Evolutionary conservation across 2,888 invertebrate genomes (phyloP).

Genomic region (Phengaris alcon): DNA sequence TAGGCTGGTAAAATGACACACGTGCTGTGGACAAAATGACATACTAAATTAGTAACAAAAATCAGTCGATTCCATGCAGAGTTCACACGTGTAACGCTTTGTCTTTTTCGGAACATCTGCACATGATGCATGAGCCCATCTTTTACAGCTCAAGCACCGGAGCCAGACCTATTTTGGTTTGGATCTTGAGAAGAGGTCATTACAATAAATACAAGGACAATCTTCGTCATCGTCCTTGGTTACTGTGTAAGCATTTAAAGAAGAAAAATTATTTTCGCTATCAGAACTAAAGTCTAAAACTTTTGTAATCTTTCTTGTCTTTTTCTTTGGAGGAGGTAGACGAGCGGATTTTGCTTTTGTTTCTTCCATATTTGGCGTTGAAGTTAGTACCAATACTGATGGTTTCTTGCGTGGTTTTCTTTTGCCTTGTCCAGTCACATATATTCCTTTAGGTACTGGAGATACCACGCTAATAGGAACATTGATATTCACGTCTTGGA

Average conservation of each 20-base stretch:
- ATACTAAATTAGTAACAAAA: background rate
- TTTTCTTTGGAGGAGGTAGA: conserved; percentile 37
- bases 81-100: background rate
- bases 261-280: no score
- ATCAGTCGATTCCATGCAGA: background rate
- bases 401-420: conserved; percentile 39
- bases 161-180: no score
- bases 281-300: no score
- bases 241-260: no score
- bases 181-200: conserved; percentile 35
- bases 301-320: background rate
- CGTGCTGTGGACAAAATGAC: background rate
- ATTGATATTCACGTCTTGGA: conserved; percentile 22
- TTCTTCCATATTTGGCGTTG: conserved; percentile 40
- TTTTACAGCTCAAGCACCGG: no score
- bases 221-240: conserved; percentile 35
- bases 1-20: background rate
- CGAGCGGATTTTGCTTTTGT: conserved; percentile 39
- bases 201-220: conserved; percentile 40
- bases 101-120: background rate
- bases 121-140: background rate
- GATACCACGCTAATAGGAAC: conserved; percentile 38
- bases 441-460: conserved; percentile 37
- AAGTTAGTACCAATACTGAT: conserved; percentile 39
- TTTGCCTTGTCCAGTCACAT: conserved; percentile 41